Conservation (phyloP, 2,113 vertebrate species). For the Maccullochella peelii region DNA sequence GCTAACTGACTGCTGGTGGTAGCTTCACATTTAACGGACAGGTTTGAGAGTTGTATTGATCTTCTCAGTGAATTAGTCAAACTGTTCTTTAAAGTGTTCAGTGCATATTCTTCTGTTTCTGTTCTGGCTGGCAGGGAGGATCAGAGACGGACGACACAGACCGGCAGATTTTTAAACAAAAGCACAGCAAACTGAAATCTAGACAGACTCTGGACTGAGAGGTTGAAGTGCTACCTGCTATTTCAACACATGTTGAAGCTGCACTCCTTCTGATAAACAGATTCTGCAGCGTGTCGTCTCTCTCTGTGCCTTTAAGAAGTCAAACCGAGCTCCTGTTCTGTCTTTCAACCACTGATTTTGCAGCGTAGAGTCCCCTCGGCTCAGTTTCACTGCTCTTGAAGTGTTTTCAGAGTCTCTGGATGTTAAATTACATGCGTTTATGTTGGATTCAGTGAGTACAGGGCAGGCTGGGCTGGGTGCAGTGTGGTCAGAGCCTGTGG, state of each 20-base stretch:
- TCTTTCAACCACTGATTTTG: slow-evolving; percentile 6
- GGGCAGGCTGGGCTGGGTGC: slow-evolving; percentile 46
- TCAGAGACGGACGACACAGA: too few relatives aligned
- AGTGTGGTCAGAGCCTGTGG: slow-evolving; percentile 29
- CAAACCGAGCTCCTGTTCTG: neutral
- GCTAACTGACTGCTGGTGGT: too few relatives aligned
- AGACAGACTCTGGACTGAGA: too few relatives aligned
- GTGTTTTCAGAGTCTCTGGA: neutral
- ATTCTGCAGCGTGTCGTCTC: neutral
- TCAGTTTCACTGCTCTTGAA: slow-evolving; percentile 19
- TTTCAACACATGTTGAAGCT: neutral
- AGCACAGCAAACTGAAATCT: neutral
- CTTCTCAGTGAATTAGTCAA: neutral
- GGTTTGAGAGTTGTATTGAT: too few relatives aligned
- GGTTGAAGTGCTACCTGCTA: too few relatives aligned
- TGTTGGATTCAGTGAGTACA: slow-evolving; percentile 26
- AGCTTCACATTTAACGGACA: too few relatives aligned
- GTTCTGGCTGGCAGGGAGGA: neutral
- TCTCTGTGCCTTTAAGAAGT: neutral
- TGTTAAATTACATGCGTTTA: slow-evolving; percentile 63
- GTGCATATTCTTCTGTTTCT: too few relatives aligned
- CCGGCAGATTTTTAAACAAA: neutral
- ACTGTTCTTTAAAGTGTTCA: neutral
- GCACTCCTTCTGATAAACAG: neutral
- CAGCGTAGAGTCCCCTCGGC: neutral